Conservation (phyloP, 1,140 invertebrate genomes). For the Megalonaias nervosa region DNA sequence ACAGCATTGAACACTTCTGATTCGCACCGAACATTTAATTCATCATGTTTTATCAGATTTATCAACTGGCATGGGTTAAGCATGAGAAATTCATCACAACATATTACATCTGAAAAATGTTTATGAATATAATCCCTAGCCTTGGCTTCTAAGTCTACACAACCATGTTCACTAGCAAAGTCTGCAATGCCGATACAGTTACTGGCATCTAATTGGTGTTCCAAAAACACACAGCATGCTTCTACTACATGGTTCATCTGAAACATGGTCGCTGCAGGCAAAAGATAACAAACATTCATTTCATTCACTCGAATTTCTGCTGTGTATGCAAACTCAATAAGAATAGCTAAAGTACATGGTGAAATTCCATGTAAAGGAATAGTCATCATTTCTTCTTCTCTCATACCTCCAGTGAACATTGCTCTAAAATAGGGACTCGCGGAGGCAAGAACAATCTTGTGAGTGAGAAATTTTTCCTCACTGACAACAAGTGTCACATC, state of each 20-base stretch:
- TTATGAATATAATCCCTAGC: constrained; percentile 92
- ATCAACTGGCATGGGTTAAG: constrained; percentile 85
- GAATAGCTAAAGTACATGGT: constrained; percentile 85
- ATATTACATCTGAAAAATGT: constrained; percentile 90
- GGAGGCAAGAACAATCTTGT: constrained; percentile 69
- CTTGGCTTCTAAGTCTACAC: constrained; percentile 85
- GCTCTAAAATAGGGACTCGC: constrained; percentile 82
- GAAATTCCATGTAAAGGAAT: constrained; percentile 90
- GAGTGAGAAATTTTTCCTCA: constrained; percentile 61
- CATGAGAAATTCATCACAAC: constrained; percentile 92
- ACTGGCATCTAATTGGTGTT: constrained; percentile 91
- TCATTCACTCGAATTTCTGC: constrained; percentile 91
- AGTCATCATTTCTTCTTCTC: constrained; percentile 88
- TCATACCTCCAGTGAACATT: constrained; percentile 96
- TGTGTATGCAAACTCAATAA: constrained; percentile 93
- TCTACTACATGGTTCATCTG: constrained; percentile 93
- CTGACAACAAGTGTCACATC: constrained; percentile 67
- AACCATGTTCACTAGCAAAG: constrained; percentile 93
- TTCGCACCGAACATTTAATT: constrained; percentile 91
- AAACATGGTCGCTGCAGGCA: constrained; percentile 95
- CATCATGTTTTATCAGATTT: constrained; percentile 86
- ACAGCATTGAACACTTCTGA: constrained; percentile 92
- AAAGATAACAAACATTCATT: constrained; percentile 88
- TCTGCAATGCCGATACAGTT: constrained; percentile 94
- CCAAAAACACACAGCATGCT: constrained; percentile 91